phyloP scores from a whole-genome alignment of 1,140 invertebrate species.

The Micrasema minimum region DNA sequence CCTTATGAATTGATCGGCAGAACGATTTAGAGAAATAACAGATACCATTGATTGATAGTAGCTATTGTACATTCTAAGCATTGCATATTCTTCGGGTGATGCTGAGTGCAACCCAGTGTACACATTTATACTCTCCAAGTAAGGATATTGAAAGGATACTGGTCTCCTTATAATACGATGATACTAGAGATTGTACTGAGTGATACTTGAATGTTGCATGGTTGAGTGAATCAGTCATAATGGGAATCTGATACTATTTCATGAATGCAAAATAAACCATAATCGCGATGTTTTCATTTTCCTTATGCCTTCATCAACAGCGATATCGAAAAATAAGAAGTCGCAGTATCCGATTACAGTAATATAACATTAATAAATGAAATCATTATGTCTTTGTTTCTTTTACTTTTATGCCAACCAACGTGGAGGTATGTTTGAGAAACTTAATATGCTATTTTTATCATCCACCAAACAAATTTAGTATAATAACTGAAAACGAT shows the following conservation, averaged over 20 bases:
- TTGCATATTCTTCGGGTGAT: not conserved
- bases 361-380: no score
- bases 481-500: no score
- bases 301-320: no score
- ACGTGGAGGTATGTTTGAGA: no score
- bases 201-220: not conserved
- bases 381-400: no score
- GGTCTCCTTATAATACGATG: not conserved
- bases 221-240: not conserved
- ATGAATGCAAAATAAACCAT: no score
- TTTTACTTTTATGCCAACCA: no score
- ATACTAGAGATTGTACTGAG: not conserved
- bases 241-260: not conserved
- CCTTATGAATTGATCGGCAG: conserved; percentile 16
- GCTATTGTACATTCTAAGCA: not conserved
- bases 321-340: no score
- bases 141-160: conserved; percentile 11
- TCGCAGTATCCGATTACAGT: no score
- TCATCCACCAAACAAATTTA: no score
- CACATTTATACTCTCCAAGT: not conserved
- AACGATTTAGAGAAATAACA: conserved; percentile 16
- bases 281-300: no score
- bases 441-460: no score
- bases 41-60: conserved; percentile 25
- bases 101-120: conserved; percentile 9